Conservation (phyloP, 2,113 vertebrate genomes). For the Ceuthmochares aereus region DNA sequence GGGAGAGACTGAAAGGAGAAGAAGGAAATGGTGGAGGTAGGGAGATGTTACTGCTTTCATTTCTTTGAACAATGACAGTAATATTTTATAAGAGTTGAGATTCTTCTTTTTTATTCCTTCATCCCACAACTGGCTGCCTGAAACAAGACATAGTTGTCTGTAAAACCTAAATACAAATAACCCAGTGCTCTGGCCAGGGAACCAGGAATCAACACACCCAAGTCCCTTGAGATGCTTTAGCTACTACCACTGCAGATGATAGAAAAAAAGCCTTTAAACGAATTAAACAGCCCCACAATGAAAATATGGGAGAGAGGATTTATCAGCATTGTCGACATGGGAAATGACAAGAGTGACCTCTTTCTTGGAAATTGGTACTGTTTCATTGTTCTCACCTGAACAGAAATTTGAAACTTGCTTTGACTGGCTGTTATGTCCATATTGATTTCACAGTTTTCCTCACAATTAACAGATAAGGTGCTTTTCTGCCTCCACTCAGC, state of each 20-base stretch:
- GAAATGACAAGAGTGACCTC: neutral
- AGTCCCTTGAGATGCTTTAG: neutral
- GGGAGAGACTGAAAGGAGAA: neutral
- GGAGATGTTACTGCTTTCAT: neutral
- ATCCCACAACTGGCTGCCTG: neutral
- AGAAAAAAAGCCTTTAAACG: neutral
- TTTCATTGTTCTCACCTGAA: neutral
- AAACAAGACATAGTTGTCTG: neutral
- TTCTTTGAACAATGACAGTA: neutral
- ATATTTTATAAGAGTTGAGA: neutral
- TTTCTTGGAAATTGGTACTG: neutral
- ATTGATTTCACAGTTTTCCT: neutral
- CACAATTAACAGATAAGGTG: slow-evolving; percentile 29
- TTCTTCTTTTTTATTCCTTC: neutral
- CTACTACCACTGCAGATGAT: neutral
- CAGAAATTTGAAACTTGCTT: neutral
- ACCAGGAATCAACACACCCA: neutral
- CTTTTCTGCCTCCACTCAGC: neutral
- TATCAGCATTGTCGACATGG: accelerated
- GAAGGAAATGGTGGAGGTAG: neutral
- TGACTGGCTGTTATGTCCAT: neutral
- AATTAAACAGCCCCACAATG: accelerated
- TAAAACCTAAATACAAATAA: neutral
- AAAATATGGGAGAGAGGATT: neutral
- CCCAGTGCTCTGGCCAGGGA: neutral